Evolutionary conservation across 2,797 vertebrate genomes (phyloP), one percentile per base, ranked within the genome.

Genomic region (Podarcis siculus): DNA sequence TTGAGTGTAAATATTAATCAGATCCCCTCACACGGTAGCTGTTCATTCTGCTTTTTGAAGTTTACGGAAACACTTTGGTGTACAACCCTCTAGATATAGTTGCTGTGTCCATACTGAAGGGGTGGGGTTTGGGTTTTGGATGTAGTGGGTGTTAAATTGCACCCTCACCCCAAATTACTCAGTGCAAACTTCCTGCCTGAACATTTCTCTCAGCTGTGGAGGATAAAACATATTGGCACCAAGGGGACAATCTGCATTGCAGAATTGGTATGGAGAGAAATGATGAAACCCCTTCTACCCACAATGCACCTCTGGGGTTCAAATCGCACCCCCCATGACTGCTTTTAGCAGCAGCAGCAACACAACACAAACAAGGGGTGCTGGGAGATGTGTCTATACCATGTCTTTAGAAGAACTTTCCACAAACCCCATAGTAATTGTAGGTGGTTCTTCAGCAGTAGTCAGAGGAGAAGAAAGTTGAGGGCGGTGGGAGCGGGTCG

Each of bases 1-100:
- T 49, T 58, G 2, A 19, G 19, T 80, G 5, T 86, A 89, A 92
- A 86, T 94, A 86, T 89, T 90, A 84, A 45, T 30, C 79, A 4
- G 1, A n/a, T 91, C 32, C 86, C 69, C 37, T 4, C 1, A 66
- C 32, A 30, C 25, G 3, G 15, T 58, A 91, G 4, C 2, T n/a
- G 2, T 55, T 83, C 64, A 73, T 76, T 71, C 0, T 0, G 6
- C 2, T 2, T 12, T 30, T 4, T 82, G 72, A 83, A 89, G 81
- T 15, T 10, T 75, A 13, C 71, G 19, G 2, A 42, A 23, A 19
- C 78, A 81, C 9, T 17, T 13, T 2, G 39, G 5, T 69, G 3
- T 75, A 30, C 30, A 49, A 69, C 7, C 15, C 45, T 86, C 42
- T 79, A 49, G 42, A 45, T 37, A 19, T 23, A 32, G 19, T 8